Conservation (phyloP, 2,888 invertebrate genomes). For the Andrena camellia region DNA sequence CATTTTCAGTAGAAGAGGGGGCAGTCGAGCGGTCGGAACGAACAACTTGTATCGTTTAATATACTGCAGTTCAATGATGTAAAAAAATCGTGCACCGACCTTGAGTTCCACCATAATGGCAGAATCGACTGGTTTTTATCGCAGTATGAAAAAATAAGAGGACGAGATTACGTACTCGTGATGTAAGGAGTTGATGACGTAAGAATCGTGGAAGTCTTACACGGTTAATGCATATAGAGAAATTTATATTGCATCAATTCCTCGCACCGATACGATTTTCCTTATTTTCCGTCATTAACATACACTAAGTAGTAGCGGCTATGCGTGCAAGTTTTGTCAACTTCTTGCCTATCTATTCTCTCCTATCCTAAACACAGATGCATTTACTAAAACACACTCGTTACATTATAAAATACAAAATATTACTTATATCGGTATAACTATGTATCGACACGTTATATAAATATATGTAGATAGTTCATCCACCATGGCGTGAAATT, state of each 20-base stretch:
- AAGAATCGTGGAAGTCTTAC: slow-evolving; percentile 30
- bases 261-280: neutral
- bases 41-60: slow-evolving; percentile 35
- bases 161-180: slow-evolving; percentile 39
- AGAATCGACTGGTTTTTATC: slow-evolving; percentile 63
- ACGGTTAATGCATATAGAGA: slow-evolving; percentile 16
- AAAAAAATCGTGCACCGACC: slow-evolving; percentile 48
- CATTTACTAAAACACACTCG: too few species aligned
- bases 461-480: too few species aligned
- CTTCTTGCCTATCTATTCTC: neutral
- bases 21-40: neutral
- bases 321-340: neutral
- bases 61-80: slow-evolving; percentile 28
- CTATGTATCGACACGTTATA: too few species aligned
- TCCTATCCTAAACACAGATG: too few species aligned
- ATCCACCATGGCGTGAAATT: neutral
- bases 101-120: slow-evolving; percentile 60
- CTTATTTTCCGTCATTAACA: too few species aligned
- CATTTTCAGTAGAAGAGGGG: neutral
- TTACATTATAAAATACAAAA: too few species aligned
- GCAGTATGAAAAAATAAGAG: slow-evolving; percentile 43
- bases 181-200: slow-evolving; percentile 40
- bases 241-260: neutral
- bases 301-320: too few species aligned
- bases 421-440: too few species aligned